Base-by-base conservation (phyloP, 2,113 vertebrate genomes). In the Cinclus mexicanus region DNA sequence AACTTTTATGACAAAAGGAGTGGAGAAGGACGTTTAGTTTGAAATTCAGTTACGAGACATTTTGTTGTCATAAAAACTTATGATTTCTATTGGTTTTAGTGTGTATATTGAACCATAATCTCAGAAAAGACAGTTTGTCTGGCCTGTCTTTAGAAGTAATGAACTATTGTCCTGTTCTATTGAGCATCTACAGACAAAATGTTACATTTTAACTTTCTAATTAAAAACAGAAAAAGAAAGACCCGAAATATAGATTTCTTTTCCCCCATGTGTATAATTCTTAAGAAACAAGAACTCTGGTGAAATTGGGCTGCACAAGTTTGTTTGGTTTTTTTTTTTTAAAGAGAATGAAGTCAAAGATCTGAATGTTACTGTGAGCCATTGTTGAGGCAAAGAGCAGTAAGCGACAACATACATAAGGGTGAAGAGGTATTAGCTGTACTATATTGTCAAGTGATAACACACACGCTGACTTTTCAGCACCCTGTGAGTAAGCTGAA, bases 391-490 rank as follows among this genome's bases (percentile, higher is more conserved):
- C 64, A 91, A 63, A 77, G 75, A 86, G 68, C 83, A 89, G 3
- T 56, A 85, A 90, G 88, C 42, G 64, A 56, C 68, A 92, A 87
- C 21, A 12, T 53, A 29, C 0, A 0, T 52, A 37, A 78, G 23
- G 60, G 70, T 90, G 75, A 86, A 70, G 76, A 91, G 71, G 82
- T 92, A 81, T 89, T 77, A 94, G 85, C 83, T 86, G 88, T 22
- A 9, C 52, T 90, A 93, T 93, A 93, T 96, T 96, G 90, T 90
- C 72, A 94, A 95, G 94, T 95, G 95, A 95, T 96, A 94, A 96
- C 92, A 96, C 94, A 93, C 85, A 83, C 0, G 2, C 95, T 93
- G 92, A 74, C 92, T 94, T 96, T 95, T 96, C 94, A 96, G 85
- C 94, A 92, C 93, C 79, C 93, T 88, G 64, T 4, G 8, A 95